Evolutionary conservation across 2,888 invertebrate species (phyloP).

Genomic region (Xylota segnis): DNA sequence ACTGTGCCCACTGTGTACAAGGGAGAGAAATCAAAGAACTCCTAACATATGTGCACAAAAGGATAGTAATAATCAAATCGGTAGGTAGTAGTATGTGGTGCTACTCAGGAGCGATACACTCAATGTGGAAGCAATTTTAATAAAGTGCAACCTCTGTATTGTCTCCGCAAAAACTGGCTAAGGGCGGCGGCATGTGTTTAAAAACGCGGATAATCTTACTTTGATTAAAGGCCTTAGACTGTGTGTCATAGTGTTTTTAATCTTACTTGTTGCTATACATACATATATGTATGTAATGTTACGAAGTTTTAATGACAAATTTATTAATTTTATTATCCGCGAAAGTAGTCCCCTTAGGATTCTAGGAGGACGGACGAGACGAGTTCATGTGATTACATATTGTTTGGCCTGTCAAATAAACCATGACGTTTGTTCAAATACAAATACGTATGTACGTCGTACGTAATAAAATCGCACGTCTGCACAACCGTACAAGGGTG

Average conservation of each 20-base stretch:
- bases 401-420: constrained; percentile 50
- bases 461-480: constrained; percentile 21
- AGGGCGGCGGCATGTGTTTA: constrained; percentile 37
- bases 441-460: too few relatives aligned
- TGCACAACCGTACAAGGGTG: constrained; percentile 33
- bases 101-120: constrained; percentile 24
- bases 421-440: constrained; percentile 43
- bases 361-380: too few relatives aligned
- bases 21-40: constrained; percentile 43
- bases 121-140: constrained; percentile 53
- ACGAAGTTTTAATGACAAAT: not conserved
- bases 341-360: constrained; percentile 5
- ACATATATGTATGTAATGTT: too few relatives aligned
- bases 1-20: constrained; percentile 39
- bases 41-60: constrained; percentile 71
- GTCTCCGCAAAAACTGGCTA: constrained; percentile 14
- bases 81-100: constrained; percentile 19
- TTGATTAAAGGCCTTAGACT: constrained; percentile 55
- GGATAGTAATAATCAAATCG: constrained; percentile 61
- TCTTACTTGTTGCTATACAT: constrained; percentile 5
- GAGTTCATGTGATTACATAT: constrained; percentile 49
- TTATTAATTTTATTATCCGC: constrained; percentile 14
- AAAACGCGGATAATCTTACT: constrained; percentile 62
- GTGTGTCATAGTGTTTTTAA: constrained; percentile 46
- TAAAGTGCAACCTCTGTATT: constrained; percentile 52